Base-by-base conservation (phyloP, 2,113 vertebrate genomes). In the Carollia perspicillata region DNA sequence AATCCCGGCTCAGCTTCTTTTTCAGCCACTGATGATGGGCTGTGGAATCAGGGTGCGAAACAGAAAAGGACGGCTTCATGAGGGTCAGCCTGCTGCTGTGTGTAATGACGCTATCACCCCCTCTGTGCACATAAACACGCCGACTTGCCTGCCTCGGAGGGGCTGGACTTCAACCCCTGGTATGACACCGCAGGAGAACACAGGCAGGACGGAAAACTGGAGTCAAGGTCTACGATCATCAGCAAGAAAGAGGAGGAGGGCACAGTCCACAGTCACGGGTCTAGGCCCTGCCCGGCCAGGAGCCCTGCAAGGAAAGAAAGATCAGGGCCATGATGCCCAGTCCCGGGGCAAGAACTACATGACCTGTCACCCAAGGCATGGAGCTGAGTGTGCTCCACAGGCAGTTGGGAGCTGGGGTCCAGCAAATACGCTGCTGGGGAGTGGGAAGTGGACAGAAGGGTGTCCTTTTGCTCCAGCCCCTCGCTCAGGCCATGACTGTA, bases 51-150 rank as follows among this genome's bases (percentile, higher is more conserved):
- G 63, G 7, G 33, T 22, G 30, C 26, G 16, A 33, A 74, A 10
- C 1, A 2, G 3, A 5, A 37, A 69, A 22, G 0, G 2, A 2
- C 4, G 2, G 0, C 55, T 11, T 37, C 1, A 0, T 30, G 40
- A 23, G 40, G 10, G 3, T 8, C 3, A 30, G 44, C 22, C 18
- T 13, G 3, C 42, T 12, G 18, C 20, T 5, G 8, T 11, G 5
- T 10, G 9, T 11, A 51, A 33, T 12, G 40, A 60, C 0, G 16
- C 5, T 18, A 20, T 5, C 1, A 0, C 13, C 37, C 11, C 75
- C 44, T 84, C 6, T 2, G 44, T 17, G 1, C 20, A 26, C 28
- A 5, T 20, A 53, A 63, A 23, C 18, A 42, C 18, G 42, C 42
- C 28, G 14, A 80, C 14, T 3, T 6, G 8, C 26, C 63, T 63